Evolutionary conservation across 2,888 invertebrate species (phyloP).

Genomic region (Ennomos quercinarius): DNA sequence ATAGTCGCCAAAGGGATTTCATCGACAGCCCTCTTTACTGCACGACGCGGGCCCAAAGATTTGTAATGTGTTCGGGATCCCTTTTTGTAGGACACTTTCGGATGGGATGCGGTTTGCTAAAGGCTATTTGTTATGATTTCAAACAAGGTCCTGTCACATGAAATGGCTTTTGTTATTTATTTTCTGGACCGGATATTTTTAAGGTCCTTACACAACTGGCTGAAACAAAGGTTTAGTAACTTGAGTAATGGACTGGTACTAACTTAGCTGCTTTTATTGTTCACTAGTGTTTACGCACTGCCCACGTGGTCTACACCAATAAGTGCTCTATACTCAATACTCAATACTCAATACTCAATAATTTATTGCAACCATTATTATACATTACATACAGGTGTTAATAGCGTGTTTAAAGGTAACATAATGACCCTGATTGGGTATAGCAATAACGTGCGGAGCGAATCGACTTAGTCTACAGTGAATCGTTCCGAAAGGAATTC

Average conservation of each 20-base stretch:
- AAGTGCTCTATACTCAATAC: no score
- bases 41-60: constrained; percentile 72
- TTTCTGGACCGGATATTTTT: constrained; percentile 73
- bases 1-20: constrained; percentile 74
- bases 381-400: no score
- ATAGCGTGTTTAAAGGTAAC: no score
- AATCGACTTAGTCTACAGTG: no score
- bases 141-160: constrained; percentile 80
- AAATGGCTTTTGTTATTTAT: constrained; percentile 80
- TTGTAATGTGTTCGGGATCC: constrained; percentile 78
- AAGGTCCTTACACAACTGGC: constrained; percentile 51
- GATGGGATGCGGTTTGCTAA: constrained; percentile 80
- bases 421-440: no score
- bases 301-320: no score
- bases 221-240: constrained; percentile 14
- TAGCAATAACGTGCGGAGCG: no score
- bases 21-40: constrained; percentile 79
- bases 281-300: no score
- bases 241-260: constrained; percentile 6
- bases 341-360: no score
- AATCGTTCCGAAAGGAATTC: no score
- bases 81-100: constrained; percentile 79
- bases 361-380: no score
- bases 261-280: not conserved
- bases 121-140: constrained; percentile 84